Base-by-base conservation (phyloP, 2,113 vertebrate species). In the Prunella fulvescens region DNA sequence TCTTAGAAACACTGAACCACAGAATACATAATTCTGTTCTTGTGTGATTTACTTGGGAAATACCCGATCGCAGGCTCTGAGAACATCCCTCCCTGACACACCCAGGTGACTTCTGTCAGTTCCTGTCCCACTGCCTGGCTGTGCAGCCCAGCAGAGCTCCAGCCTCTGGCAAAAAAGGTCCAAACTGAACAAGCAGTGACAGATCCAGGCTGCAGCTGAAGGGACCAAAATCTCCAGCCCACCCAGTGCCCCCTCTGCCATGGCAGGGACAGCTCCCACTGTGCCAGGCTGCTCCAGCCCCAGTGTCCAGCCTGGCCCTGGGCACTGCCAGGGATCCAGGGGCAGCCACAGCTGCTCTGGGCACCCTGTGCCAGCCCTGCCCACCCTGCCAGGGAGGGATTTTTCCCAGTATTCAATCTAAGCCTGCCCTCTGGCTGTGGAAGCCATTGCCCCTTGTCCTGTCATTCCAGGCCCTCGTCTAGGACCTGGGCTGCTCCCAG, bases 21-120 rank as follows among this genome's bases (percentile, higher is more conserved):
- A 45, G 65, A 67, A 77, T 7, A 6, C 33, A 11, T 19, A 76
- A 69, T 81, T 57, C 66, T 10, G 79, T 42, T 20, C 76, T 2
- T 3, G 60, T 47, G 80, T 31, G 54, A 12, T 84, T 65, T 62
- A 11, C 31, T 48, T 15, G 35, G 81, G 93, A 61, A 78, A 23
- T 3, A 3, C 7, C 35, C 2, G 5, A 10, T 14, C 33, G 3
- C 6, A 12, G 42, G 23, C 58, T 62, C 10, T 8, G 58, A 25
- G 81, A 9, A 17, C 4, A 5, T 6, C 79, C 57, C 51, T 45
- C 14, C 74, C 71, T 0, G 2, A 1, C 61, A 31, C 1, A 0
- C 20, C 29, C 71, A 69, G 70, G 79, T 13, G 79, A 23, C 6
- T 37, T 2, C 70, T 54, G 35, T 1, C 1, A 5, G n/a, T 2